A percentile compares a stretch with the other conserved stretches of the same genome.
phyloP scores from a whole-genome alignment of 2,888 invertebrate species.

The Parnassius smintheus region DNA sequence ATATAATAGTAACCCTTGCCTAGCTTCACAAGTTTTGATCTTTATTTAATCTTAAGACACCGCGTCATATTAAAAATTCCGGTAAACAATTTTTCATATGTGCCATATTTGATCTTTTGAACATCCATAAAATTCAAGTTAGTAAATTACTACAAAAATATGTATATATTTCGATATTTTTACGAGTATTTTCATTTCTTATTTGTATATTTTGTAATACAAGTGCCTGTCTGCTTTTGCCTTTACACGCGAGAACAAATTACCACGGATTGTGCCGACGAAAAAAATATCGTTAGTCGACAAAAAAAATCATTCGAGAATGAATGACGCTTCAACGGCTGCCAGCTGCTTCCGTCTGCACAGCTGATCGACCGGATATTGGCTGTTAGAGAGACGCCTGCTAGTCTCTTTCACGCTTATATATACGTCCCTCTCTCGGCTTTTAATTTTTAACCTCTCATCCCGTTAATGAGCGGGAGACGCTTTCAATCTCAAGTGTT shows the following conservation, averaged over 20 bases:
- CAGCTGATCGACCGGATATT: conserved; percentile 80
- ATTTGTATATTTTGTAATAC: too few species aligned
- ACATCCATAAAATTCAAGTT: too few species aligned
- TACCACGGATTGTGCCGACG: conserved; percentile 28
- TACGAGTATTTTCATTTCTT: too few species aligned
- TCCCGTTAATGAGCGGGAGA: conserved; percentile 53
- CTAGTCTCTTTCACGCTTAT: conserved; percentile 46
- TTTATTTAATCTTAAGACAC: too few species aligned
- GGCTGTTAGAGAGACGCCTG: conserved; percentile 61
- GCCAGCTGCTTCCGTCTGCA: conserved; percentile 76
- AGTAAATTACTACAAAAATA: too few species aligned
- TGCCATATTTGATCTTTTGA: too few species aligned
- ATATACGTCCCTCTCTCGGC: conserved; percentile 43
- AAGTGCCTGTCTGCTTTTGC: conserved; percentile 8
- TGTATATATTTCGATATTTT: too few species aligned
- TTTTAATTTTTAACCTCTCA: conserved; percentile 60
- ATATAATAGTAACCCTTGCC: too few species aligned
- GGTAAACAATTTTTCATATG: too few species aligned
- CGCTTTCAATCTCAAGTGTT: conserved; percentile 39
- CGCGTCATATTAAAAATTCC: too few species aligned
- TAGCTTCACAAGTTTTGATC: too few species aligned
- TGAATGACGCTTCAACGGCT: conserved; percentile 56
- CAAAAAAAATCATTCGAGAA: conserved; percentile 42
- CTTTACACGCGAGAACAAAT: conserved; percentile 29
- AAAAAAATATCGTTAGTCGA: conserved; percentile 52